Evolutionary conservation across 2,113 vertebrate species (phyloP).

Genomic region (Garra rufa): DNA sequence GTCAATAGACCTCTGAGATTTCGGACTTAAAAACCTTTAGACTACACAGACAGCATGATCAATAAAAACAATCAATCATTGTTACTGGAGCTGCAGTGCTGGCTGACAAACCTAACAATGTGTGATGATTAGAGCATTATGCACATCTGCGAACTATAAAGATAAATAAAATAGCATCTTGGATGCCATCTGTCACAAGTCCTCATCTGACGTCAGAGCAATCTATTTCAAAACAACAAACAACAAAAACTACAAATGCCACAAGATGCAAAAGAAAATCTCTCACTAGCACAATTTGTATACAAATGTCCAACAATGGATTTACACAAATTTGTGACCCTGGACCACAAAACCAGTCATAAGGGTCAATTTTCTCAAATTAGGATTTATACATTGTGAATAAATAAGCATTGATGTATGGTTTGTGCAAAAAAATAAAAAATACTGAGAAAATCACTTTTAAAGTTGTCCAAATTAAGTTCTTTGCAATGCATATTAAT

Average conservation of each 20-base stretch:
- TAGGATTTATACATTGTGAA: no score
- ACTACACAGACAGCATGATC: not conserved
- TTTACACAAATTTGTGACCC: no score
- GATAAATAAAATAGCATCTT: not conserved
- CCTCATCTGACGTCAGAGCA: not conserved
- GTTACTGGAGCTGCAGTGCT: not conserved
- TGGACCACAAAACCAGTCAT: no score
- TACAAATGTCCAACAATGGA: no score
- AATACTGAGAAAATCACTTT: no score
- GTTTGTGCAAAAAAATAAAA: no score
- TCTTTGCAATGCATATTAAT: no score
- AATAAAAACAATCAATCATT: not conserved
- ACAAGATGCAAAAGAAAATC: not conserved
- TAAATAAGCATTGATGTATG: no score
- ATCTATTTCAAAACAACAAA: not conserved
- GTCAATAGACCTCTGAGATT: not conserved
- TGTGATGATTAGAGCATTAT: not conserved
- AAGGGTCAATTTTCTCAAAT: no score
- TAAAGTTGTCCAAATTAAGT: no score
- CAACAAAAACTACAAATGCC: not conserved
- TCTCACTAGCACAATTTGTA: no score
- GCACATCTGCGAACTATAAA: not conserved
- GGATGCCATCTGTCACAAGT: not conserved
- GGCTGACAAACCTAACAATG: not conserved
- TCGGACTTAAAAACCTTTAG: not conserved